Base-by-base conservation (phyloP, 1,140 invertebrate species). In the Helicorthomorpha holstii region DNA sequence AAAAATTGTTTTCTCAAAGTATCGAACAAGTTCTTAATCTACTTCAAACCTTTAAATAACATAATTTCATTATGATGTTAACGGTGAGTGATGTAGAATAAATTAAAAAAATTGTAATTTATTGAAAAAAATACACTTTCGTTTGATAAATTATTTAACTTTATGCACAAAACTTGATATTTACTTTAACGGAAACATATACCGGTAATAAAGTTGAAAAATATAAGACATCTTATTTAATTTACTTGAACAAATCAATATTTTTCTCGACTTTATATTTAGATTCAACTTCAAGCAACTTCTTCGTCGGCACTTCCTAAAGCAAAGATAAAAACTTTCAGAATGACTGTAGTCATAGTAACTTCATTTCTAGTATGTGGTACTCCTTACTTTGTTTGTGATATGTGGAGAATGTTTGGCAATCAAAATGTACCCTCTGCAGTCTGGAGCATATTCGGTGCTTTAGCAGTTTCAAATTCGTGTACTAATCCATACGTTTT, bases 301-400 rank as follows among this genome's bases (percentile, higher is more conserved):
- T 56, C 54, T 1, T 62, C 63, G 1, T 61, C 57, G 2, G 64
- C 66, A 1, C 55, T 70, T 4, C 64, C 62, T 21, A 62, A 58
- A 50, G 68, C 68, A 1, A 69, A 68, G 54, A 59, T 65, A 2
- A 70, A 70, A 55, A 70, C 68, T 0, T 51, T 70, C 23, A 66
- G 64, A 50, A 66, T 70, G 64, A 67, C 67, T 0, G 55, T 64
- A n/a, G 66, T 67, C 4, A 69, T 70, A n/a, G 63, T 66, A 1
- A 24, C 51, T 1, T 57, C 59, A 16, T 70, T 65, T 57, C 59
- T 68, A 22, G 42, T 66, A 0, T 67, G 65, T 52, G 59, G 60
- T 2, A 22, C 64, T 46, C 68, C 68, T 2, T 70, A 68, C 47
- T 64, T 68, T 54, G 55, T 66, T 25, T 61, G 62, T 14, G 68